A percentile compares a stretch with the other conserved stretches of the same genome.
Evolutionary conservation across 2,888 invertebrate species (phyloP).

Genomic region (Epicampocera succincta): DNA sequence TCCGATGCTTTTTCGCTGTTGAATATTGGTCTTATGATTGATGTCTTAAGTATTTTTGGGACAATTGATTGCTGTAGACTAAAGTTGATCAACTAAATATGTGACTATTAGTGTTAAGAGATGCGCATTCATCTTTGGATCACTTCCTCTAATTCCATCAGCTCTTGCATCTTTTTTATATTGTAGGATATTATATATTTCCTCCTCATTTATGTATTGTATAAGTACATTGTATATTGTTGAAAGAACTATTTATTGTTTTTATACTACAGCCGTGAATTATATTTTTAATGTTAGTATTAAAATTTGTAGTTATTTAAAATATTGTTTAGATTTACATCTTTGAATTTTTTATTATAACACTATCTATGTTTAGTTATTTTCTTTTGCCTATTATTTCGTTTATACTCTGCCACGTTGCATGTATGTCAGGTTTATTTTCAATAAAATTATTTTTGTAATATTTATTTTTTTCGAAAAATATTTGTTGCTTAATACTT

Average conservation of each 20-base stretch:
- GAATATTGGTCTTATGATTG: too few relatives aligned
- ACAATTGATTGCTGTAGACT: too few relatives aligned
- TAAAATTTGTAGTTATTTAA: conserved; percentile 9
- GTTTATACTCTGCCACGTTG: not conserved
- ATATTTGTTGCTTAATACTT: not conserved
- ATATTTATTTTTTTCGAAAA: conserved; percentile 5
- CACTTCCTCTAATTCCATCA: not conserved
- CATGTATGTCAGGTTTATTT: not conserved
- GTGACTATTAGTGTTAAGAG: not conserved
- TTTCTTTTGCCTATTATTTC: not conserved
- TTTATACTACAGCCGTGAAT: conserved; percentile 2
- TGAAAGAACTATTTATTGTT: too few relatives aligned
- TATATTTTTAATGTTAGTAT: not conserved
- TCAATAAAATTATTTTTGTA: conserved; percentile 14
- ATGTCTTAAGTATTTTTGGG: not conserved
- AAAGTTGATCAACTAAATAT: not conserved
- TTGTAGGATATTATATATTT: not conserved
- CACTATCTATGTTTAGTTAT: not conserved
- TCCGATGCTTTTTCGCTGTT: not conserved
- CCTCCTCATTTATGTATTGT: not conserved
- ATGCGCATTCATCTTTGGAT: not conserved
- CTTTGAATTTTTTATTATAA: not conserved
- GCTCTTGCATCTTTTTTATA: not conserved
- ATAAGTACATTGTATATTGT: too few relatives aligned
- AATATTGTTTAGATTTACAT: not conserved